These are phyloP conservation scores for Drosophila sp. DNA, from an alignment of 1,140 invertebrate genomes.

Conservation along the genomic window DNA sequence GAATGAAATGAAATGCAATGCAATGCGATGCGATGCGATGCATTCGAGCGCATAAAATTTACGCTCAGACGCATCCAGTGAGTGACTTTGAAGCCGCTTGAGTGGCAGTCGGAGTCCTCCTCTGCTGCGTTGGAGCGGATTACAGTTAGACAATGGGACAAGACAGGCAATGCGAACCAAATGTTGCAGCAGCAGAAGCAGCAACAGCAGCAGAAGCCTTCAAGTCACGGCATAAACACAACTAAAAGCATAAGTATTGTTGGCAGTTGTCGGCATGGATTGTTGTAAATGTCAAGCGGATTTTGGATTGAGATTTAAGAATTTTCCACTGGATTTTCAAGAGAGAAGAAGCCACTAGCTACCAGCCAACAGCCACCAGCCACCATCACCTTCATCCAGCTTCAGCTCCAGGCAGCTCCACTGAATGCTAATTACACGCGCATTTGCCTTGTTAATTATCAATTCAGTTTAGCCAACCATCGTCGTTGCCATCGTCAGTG, in stretches of 20 bases:
- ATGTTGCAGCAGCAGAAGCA: not conserved
- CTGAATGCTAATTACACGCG: conserved; percentile 80
- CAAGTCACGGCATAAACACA: conserved; percentile 57
- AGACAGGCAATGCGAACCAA: conserved; percentile 29
- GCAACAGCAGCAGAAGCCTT: conserved; percentile 14
- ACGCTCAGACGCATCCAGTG: conserved; percentile 70
- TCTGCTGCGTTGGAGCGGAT: conserved; percentile 23
- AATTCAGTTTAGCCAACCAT: conserved; percentile 72
- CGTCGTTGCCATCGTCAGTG: conserved; percentile 42
- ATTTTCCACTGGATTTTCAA: conserved; percentile 7
- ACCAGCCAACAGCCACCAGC: no score
- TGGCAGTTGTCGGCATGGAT: conserved; percentile 38
- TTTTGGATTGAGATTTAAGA: conserved; percentile 27
- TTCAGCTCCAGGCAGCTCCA: conserved; percentile 35
- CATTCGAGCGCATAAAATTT: conserved; percentile 66
- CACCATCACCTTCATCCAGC: not conserved
- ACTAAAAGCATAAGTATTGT: conserved; percentile 62
- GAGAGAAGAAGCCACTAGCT: not conserved
- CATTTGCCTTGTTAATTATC: conserved; percentile 80
- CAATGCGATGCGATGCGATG: conserved; percentile 29
- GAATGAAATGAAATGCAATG: conserved; percentile 9
- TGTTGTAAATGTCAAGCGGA: conserved; percentile 43
- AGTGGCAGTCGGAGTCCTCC: conserved; percentile 33
- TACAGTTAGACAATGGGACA: conserved; percentile 60
- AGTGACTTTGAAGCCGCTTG: conserved; percentile 57